Evolutionary conservation across 2,113 vertebrate species (phyloP), one percentile per base, ranked within the genome.

Genomic region (Conger conger): DNA sequence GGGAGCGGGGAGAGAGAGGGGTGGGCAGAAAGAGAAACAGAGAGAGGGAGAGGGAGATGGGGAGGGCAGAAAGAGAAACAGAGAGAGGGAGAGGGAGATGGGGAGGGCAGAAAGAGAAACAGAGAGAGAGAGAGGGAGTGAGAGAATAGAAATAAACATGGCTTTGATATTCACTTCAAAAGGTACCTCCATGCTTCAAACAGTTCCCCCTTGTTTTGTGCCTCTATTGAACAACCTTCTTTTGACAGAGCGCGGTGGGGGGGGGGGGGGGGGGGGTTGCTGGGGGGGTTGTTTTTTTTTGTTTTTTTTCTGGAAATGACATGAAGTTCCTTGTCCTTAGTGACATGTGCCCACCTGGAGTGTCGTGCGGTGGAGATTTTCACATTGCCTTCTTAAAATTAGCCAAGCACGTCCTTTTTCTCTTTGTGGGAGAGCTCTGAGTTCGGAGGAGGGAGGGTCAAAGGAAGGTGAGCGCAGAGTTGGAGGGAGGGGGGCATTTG

Each of bases 161-260:
- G 20, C 57, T 63, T 63, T 63, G 57, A 63, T 23, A 63, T 23
- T 63, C 57, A 63, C 57, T 63, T 63, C 57, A 63, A 63, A 63
- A 63, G 57, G 57, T 63, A 63, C 2, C 57, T 20, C 8, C 23
- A 63, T 5, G 18, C 57, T 63, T 63, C 57, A 63, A 63, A 63
- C 57, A 63, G 87, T 76, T 76, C 36, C 73, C 73, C 73, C 73
- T 86, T 90, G 60, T 82, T 89, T 93, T 38, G 85, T 92, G 57
- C 92, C 35, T 91, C 88, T 86, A 89, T 83, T 90, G 92, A 93
- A 63, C 57, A 63, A 63, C 23, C 18, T 63, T 23, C 57, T 63
- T 16, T 63, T 63, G 57, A 27, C 18, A 63, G 57, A 8, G 57
- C 57, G 27, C 23, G 1, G 45, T 50, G 5, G 45, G 45, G 45